Percentiles rank a stretch among this genome's conserved stretches.
Conservation (phyloP, 1,140 invertebrate species). For the Drosophila chauvacae region DNA sequence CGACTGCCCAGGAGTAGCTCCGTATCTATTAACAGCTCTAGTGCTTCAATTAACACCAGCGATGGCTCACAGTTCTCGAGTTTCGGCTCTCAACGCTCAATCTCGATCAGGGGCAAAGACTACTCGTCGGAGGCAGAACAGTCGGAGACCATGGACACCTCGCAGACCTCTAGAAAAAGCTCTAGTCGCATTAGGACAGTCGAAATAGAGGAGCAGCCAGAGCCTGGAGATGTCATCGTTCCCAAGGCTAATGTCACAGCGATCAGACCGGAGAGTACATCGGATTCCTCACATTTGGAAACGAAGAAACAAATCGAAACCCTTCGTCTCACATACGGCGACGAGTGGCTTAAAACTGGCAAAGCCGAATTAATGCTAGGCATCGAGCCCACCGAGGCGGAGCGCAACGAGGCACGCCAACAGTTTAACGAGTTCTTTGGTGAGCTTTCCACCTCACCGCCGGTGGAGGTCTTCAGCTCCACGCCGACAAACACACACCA, state of each 20-base stretch:
- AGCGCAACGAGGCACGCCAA: constrained; percentile 51
- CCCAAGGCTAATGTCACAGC: neutral
- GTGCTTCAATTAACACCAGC: constrained; percentile 55
- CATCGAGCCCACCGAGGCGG: constrained; percentile 44
- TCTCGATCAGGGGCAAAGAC: constrained; percentile 48
- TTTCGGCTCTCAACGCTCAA: constrained; percentile 65
- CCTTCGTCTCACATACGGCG: constrained; percentile 86
- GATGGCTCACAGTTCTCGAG: constrained; percentile 65
- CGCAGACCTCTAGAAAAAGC: constrained; percentile 5
- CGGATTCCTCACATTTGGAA: constrained; percentile 85
- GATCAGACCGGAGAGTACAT: neutral
- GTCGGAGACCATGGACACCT: constrained; percentile 1
- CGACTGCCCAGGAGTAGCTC: constrained; percentile 41
- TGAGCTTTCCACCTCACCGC: constrained; percentile 36
- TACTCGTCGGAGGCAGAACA: constrained; percentile 49
- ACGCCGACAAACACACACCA: constrained; percentile 45
- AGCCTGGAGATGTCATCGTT: neutral
- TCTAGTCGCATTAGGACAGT: constrained; percentile 72
- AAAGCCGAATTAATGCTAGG: constrained; percentile 86
- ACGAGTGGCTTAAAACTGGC: constrained; percentile 87
- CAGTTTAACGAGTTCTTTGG: constrained; percentile 70
- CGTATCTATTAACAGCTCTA: constrained; percentile 61
- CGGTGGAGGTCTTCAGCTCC: constrained; percentile 32
- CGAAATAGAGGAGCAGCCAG: constrained; percentile 45
- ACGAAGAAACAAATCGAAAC: constrained; percentile 87